Percentiles rank a stretch among this genome's conserved stretches.
phyloP scores from a whole-genome alignment of 2,888 invertebrate species.

The Parasteatoda lunata region DNA sequence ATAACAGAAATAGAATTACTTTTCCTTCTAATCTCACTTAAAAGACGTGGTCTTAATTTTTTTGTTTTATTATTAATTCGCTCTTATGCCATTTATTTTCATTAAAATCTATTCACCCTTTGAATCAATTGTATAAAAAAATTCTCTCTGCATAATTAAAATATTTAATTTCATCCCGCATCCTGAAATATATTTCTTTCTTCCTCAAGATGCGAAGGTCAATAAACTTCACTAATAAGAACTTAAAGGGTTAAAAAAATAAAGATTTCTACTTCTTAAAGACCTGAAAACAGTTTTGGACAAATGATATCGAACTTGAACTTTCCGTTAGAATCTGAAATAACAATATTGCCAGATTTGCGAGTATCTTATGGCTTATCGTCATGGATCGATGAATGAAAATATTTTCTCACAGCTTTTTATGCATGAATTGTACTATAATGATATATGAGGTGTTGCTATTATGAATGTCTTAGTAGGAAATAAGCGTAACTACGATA shows the following conservation, averaged over 20 bases:
- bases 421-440: neutral
- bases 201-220: conserved; percentile 9
- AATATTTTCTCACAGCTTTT: conserved; percentile 9
- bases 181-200: neutral
- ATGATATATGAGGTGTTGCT: neutral
- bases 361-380: neutral
- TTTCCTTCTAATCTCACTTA: no score
- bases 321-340: conserved; percentile 23
- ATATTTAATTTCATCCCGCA: no score
- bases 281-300: neutral
- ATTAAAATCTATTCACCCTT: no score
- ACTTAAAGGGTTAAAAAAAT: neutral
- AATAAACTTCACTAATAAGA: conserved; percentile 24
- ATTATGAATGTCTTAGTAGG: neutral
- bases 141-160: no score
- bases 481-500: neutral
- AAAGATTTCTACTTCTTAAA: neutral
- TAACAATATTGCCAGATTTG: neutral
- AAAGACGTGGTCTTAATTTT: no score
- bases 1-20: no score
- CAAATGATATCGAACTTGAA: conserved; percentile 23
- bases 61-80: no score
- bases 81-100: no score
- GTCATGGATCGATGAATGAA: conserved; percentile 18
- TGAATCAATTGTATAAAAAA: no score